Evolutionary conservation across 2,113 vertebrate genomes (phyloP), one percentile per base, ranked within the genome.

Genomic region (Crocuta crocuta): DNA sequence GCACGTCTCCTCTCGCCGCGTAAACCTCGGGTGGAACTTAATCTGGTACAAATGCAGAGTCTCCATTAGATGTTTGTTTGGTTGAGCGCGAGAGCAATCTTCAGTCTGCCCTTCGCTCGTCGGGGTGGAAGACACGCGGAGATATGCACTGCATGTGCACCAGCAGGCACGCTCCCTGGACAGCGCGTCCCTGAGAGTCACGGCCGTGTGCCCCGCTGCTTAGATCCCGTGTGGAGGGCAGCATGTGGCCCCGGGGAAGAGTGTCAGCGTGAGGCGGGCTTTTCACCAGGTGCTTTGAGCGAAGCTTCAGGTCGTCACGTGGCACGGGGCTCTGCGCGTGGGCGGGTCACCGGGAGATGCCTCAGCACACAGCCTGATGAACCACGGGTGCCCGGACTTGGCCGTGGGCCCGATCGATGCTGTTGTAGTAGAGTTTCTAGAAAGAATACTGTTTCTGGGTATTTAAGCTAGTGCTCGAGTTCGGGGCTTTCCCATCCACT

Each of bases 261-360:
- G 4, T 7, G 12, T 4, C 1, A 4, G 45, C 5, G 0, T 2
- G 13, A 58, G 63, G 4, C 1, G 1, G n/a, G 8, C n/a, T 15
- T 58, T 33, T 3, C 31, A 16, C 13, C 8, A 3, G 10, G 66
- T 1, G 0, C 26, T 7, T 8, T 4, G 4, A 10, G 5, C 1
- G 15, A 35, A 13, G 0, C 7, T 28, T 16, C 53, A 19, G 73
- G 2, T 26, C 17, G 2, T 8, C 1, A 1, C 5, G 0, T 5
- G 53, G 63, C 2, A 0, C 9, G 24, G 1, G 73, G 43, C 43
- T 33, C 80, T 63, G 4, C 7, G 0, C 3, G 3, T 5, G 7
- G 7, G 13, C 26, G 1, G 15, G 9, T 10, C 19, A 2, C 0
- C 0, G 35, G n/a, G 19, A 9, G 0, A 1, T 4, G 4, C 33